A percentile compares a stretch with the other conserved stretches of the same genome.
These are phyloP conservation scores for Pelecanus crispus DNA, from an alignment of 2,113 vertebrate species.

Conservation along the genomic window DNA sequence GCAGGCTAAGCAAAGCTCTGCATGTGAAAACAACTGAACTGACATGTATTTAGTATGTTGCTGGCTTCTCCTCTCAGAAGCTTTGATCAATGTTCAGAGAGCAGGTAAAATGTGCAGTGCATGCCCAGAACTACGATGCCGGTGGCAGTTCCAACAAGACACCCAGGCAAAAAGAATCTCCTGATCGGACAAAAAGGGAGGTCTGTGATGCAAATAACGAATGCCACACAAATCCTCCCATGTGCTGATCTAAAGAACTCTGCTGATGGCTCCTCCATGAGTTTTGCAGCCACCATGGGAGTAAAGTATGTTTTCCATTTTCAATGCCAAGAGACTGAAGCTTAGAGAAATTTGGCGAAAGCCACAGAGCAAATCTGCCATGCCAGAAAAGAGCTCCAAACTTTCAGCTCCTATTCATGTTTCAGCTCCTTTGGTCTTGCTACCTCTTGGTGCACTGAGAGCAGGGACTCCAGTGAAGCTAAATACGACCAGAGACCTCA, in stretches of 20 bases:
- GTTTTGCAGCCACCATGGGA: background rate
- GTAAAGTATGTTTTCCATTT: background rate
- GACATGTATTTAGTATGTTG: slow-evolving; percentile 38
- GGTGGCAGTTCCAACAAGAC: slow-evolving; percentile 32
- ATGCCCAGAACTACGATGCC: slow-evolving; percentile 35
- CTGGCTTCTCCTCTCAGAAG: slow-evolving; percentile 13
- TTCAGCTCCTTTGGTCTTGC: background rate
- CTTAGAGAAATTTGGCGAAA: background rate
- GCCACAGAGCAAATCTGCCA: background rate
- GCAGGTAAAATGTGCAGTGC: background rate
- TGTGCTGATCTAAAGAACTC: background rate
- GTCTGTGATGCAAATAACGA: background rate
- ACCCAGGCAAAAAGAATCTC: background rate
- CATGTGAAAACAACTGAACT: slow-evolving; percentile 49
- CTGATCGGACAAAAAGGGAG: background rate
- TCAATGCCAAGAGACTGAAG: background rate
- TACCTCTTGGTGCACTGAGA: background rate
- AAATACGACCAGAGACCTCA: background rate
- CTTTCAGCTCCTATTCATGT: background rate
- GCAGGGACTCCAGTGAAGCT: background rate
- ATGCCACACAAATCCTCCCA: background rate
- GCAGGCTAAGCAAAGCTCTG: slow-evolving; percentile 43
- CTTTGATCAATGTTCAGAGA: slow-evolving; percentile 51
- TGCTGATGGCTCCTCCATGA: background rate
- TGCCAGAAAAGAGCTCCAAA: background rate